Evolutionary conservation across 2,113 vertebrate species (phyloP), one percentile per base, ranked within the genome.

Genomic region (Monopterus albus): DNA sequence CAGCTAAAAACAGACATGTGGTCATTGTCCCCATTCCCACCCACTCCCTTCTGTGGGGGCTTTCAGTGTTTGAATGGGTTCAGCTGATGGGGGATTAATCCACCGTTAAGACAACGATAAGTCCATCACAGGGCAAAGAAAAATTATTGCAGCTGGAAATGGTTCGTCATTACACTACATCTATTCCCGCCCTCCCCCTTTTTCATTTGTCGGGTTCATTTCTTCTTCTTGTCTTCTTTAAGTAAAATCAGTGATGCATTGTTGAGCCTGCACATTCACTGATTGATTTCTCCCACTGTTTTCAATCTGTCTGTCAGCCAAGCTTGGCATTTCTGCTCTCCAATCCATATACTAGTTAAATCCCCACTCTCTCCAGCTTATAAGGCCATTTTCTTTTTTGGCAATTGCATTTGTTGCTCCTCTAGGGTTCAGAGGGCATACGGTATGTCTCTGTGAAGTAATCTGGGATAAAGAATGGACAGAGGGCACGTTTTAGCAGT

Each of bases 221-320:
- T 69, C 50, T 66, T 39, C 18, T 26, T 72, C 56, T 47, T 29
- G 60, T 81, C 77, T 58, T 66, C 46, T 47, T 28, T 51, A 25
- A 68, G 67, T 73, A 76, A 86, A 88, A 85, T 88, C 82, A 81
- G 68, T 63, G 53, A 71, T 70, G 68, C 46, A 75, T 87, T 84
- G 79, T 82, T 77, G 45, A 72, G 72, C 71, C 46, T 67, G 71
- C 72, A 51, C 55, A 65, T 26, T 47, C 61, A 21, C 67, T 57
- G 80, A 88, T 86, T 83, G 81, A 87, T 89, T 88, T 84, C 78
- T 70, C 57, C 75, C 63, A 84, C 76, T 74, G 66, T 79, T 87
- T 86, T 84, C 75, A 75, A 75, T 90, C 72, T 79, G 81, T 73
- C 75, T 62, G 64, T 83, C 81, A 79, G 72, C 72, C 40, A 58